Evolutionary conservation across 2,797 vertebrate genomes (phyloP).

Genomic region (Paedocypris micromegethes): DNA sequence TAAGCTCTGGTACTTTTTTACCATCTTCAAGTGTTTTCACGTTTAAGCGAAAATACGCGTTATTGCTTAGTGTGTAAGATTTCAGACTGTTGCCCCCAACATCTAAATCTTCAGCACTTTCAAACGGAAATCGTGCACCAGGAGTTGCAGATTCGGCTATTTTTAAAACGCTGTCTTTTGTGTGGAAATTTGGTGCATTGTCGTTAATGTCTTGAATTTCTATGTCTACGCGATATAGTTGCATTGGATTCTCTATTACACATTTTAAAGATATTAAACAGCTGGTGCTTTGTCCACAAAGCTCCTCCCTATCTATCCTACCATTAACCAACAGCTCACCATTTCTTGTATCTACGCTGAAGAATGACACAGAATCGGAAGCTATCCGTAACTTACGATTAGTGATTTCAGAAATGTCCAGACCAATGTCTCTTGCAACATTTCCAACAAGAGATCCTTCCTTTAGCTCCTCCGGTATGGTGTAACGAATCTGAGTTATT

Average conservation of each 20-base stretch:
- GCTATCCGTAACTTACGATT: slow-evolving; percentile 41
- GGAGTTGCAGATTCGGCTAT: slow-evolving; percentile 58
- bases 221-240: slow-evolving; percentile 61
- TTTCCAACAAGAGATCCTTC: slow-evolving; percentile 64
- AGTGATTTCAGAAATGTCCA: slow-evolving; percentile 44
- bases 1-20: slow-evolving; percentile 63
- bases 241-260: slow-evolving; percentile 62
- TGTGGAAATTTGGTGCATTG: slow-evolving; percentile 59
- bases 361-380: slow-evolving; percentile 53
- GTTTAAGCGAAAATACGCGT: slow-evolving; percentile 62
- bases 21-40: slow-evolving; percentile 55
- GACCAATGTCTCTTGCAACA: slow-evolving; percentile 57
- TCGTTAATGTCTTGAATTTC: slow-evolving; percentile 67
- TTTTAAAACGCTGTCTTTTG: slow-evolving; percentile 53
- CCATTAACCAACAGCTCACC: slow-evolving; percentile 43
- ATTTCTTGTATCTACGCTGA: slow-evolving; percentile 45
- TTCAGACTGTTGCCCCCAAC: slow-evolving; percentile 67
- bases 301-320: slow-evolving; percentile 54
- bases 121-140: slow-evolving; percentile 63
- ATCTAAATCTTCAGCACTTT: slow-evolving; percentile 67
- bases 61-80: slow-evolving; percentile 62
- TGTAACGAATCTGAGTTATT: slow-evolving; percentile 58
- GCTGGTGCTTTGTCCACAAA: slow-evolving; percentile 51
- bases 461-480: slow-evolving; percentile 60
- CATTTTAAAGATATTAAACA: slow-evolving; percentile 57